Base-by-base conservation (phyloP, 2,888 invertebrate genomes). In the Conistra vaccinii region DNA sequence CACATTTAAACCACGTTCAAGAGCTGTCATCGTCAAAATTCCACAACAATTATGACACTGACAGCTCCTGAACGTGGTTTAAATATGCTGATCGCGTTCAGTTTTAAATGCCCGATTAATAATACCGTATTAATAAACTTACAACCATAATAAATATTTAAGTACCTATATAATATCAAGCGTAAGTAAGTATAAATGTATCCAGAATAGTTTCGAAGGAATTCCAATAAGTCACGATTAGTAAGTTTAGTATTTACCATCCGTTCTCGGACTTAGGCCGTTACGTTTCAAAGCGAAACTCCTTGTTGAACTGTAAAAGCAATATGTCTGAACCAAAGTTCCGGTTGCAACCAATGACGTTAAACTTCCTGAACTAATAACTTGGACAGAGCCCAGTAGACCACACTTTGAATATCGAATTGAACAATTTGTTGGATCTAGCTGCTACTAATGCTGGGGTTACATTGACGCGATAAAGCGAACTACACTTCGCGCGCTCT, bases 321-420 rank as follows among this genome's bases (percentile, higher is more conserved):
- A 74, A 81, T 81, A 83, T 67, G 74, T 83, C 84, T 69, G 32
- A 58, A 63, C 48, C 35, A 1, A 78, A 78, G 58, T 69, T 79
- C 55, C 14, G 35, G 57, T 48, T 73, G 69, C 74, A 69, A 55
- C 83, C 74, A 67, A 74, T 80, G 84, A 55, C 58, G 81, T 63
- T 69, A 55, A 60, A 81, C 53, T 83, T 83, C 32, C 32, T 23
- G 29, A 80, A 81, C 84, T 83, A 80, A 74, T 79, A 81, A 80
- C 57, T 81, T 80, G 58, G 42, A 55, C 51, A 45, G 66, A 66
- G n/a, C 51, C 65, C 81, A 69, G 57, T 74, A 48, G 57, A 32
- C 60, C 29, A 62, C 39, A 55, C 32, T 79, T 42, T 79, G 84
- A 67, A 74, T 81, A 79, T 74, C 45, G 60, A 69, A 58, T 51